A percentile compares a stretch with the other conserved stretches of the same genome.
Evolutionary conservation across 2,113 vertebrate genomes (phyloP).

Genomic region (Connochaetes taurinus): DNA sequence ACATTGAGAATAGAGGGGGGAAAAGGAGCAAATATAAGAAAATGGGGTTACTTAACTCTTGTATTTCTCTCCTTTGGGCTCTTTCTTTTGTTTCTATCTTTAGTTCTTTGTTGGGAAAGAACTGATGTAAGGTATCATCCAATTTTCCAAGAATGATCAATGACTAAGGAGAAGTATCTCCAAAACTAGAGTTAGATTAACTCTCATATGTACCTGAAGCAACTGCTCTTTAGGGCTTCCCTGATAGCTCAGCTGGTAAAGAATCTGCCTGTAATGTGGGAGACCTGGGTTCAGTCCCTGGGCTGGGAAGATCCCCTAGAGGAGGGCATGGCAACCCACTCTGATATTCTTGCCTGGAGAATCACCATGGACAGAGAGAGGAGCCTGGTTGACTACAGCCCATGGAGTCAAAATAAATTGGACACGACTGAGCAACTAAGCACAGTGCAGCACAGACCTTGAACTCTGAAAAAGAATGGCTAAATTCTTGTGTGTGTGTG

Average conservation of each 20-base stretch:
- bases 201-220: neutral
- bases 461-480: neutral
- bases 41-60: neutral
- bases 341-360: neutral
- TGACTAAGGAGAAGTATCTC: neutral
- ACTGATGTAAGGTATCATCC: neutral
- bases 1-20: neutral
- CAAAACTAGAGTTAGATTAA: neutral
- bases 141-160: neutral
- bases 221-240: neutral
- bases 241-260: neutral
- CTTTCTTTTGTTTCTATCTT: neutral
- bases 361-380: neutral
- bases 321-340: neutral
- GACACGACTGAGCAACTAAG: neutral
- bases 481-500: neutral
- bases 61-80: neutral
- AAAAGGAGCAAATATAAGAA: neutral
- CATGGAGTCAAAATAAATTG: neutral
- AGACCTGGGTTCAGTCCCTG: no score
- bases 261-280: neutral
- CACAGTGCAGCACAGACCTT: neutral
- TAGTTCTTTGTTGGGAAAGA: neutral
- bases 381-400: neutral
- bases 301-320: neutral